Percentiles rank a stretch among this genome's conserved stretches.
Evolutionary conservation across 2,888 invertebrate species (phyloP).

Genomic region (Ormyrus nitidulus): DNA sequence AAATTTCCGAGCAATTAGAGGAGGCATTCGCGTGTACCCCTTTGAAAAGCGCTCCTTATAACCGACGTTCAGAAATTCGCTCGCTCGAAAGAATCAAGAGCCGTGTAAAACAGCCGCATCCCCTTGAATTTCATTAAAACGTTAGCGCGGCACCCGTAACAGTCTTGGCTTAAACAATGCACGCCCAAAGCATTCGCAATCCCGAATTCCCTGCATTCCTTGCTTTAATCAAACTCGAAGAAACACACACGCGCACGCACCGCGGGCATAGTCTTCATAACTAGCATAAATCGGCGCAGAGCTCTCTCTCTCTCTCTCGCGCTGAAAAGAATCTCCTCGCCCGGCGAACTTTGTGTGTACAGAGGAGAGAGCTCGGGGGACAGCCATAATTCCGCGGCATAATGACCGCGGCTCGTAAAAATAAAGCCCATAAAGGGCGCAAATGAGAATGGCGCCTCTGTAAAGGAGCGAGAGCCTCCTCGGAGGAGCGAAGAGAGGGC

Average conservation of each 20-base stretch:
- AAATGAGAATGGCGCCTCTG: slow-evolving; percentile 25
- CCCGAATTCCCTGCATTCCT: slow-evolving; percentile 12
- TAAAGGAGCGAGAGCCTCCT: too few relatives aligned
- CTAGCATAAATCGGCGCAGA: neutral
- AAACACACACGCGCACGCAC: neutral
- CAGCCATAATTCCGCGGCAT: neutral
- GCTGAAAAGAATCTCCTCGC: neutral
- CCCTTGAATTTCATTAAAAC: slow-evolving; percentile 28
- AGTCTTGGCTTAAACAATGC: slow-evolving; percentile 5
- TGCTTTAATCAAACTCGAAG: slow-evolving; percentile 25
- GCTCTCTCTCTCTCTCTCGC: neutral
- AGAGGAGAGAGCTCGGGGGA: too few relatives aligned
- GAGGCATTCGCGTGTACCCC: too few relatives aligned
- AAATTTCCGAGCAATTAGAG: too few relatives aligned
- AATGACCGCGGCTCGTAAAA: slow-evolving; percentile 29
- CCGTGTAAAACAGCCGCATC: too few relatives aligned
- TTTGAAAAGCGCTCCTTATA: too few relatives aligned
- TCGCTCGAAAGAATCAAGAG: too few relatives aligned
- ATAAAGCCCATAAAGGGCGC: slow-evolving; percentile 29
- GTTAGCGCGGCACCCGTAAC: neutral
- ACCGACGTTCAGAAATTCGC: too few relatives aligned
- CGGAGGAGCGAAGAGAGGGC: too few relatives aligned
- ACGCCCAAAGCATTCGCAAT: slow-evolving; percentile 13
- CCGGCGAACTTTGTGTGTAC: too few relatives aligned
- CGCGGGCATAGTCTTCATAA: neutral